Percentiles rank a stretch among this genome's conserved stretches.
Conservation (phyloP, 2,888 invertebrate species). For the Phalangium opilio region DNA sequence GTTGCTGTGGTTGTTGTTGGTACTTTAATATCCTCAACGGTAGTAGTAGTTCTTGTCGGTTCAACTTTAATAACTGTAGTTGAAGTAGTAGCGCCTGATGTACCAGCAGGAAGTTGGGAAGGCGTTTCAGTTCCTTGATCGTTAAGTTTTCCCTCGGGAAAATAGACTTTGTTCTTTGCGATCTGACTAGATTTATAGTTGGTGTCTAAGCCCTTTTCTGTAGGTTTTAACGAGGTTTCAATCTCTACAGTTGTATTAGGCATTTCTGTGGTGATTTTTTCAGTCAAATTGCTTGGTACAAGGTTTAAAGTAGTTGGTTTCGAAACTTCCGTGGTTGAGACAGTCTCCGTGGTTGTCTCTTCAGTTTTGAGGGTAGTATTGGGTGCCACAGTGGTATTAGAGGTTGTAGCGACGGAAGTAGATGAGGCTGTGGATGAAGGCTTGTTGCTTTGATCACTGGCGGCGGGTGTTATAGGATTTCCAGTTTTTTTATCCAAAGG, state of each 20-base stretch:
- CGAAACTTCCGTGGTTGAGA: conserved; percentile 1
- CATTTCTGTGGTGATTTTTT: neutral
- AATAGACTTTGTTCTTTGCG: neutral
- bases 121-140: too few relatives aligned
- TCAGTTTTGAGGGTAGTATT: conserved; percentile 3
- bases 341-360: conserved; percentile 4
- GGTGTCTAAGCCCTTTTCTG: neutral
- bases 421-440: neutral
- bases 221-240: neutral
- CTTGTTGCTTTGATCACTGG: neutral
- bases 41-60: too few relatives aligned
- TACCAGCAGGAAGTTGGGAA: neutral
- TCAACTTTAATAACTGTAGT: too few relatives aligned
- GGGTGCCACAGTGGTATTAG: conserved; percentile 8
- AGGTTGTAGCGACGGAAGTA: neutral
- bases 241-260: neutral
- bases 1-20: too few relatives aligned
- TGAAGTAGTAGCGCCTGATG: conserved; percentile 3
- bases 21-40: neutral
- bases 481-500: neutral
- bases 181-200: neutral
- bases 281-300: too few relatives aligned
- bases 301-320: conserved; percentile 1
- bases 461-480: neutral
- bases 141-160: too few relatives aligned